Evolutionary conservation across 1,140 invertebrate genomes (phyloP).

Genomic region (Apis cerana): DNA sequence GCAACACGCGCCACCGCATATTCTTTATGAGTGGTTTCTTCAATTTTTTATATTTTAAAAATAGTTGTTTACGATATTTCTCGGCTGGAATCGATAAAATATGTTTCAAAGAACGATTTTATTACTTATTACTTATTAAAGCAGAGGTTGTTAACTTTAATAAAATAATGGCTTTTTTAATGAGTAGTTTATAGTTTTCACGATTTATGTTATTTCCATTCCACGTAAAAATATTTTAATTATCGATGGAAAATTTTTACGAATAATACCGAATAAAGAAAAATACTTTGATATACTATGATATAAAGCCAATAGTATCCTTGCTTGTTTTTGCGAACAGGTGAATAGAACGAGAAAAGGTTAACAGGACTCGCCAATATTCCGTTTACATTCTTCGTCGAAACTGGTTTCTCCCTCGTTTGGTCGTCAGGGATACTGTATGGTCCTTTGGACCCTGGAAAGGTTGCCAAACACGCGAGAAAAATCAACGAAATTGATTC

Average conservation of each 20-base stretch:
- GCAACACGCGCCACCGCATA: neutral
- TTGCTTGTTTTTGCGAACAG: slow-evolving; percentile 56
- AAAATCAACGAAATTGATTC: slow-evolving; percentile 43
- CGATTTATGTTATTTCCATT: neutral
- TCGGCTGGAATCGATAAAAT: neutral
- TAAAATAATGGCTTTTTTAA: neutral
- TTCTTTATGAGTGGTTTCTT: neutral
- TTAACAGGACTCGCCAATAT: slow-evolving; percentile 75
- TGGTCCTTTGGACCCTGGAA: slow-evolving; percentile 35
- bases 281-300: neutral
- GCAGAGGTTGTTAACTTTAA: neutral
- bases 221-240: too few species aligned
- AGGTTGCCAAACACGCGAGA: slow-evolving; percentile 29
- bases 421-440: slow-evolving; percentile 35
- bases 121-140: neutral
- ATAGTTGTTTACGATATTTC: neutral
- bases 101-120: neutral
- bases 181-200: neutral
- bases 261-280: neutral
- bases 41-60: neutral
- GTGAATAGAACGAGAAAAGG: slow-evolving; percentile 71
- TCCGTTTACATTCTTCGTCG: slow-evolving; percentile 74
- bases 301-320: neutral
- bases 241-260: neutral
- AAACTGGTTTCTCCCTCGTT: slow-evolving; percentile 74